Conservation (phyloP, 2,797 vertebrate genomes). For the Diplodus sargus region DNA sequence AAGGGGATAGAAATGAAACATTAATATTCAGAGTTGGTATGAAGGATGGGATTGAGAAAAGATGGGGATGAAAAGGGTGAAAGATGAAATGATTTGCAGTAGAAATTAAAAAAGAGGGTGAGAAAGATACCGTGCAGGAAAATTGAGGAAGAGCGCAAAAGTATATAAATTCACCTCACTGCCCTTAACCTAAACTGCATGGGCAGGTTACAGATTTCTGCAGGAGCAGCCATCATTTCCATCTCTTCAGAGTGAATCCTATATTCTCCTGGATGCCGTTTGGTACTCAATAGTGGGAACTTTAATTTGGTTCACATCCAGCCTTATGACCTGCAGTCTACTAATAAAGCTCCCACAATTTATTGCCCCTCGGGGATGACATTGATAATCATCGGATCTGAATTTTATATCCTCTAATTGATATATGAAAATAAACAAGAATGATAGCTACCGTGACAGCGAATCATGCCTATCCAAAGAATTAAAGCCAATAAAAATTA, state of each 20-base stretch:
- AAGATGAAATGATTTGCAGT: slow-evolving; percentile 63
- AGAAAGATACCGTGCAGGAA: slow-evolving; percentile 39
- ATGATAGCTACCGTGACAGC: slow-evolving; percentile 70
- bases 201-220: slow-evolving; percentile 23
- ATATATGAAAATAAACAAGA: slow-evolving; percentile 82
- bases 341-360: slow-evolving; percentile 62
- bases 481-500: slow-evolving; percentile 82
- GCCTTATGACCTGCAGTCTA: slow-evolving; percentile 51
- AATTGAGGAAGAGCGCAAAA: slow-evolving; percentile 46
- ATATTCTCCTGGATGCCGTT: slow-evolving; percentile 29
- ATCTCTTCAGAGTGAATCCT: slow-evolving; percentile 49
- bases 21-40: slow-evolving; percentile 65
- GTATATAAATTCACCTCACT: slow-evolving; percentile 64
- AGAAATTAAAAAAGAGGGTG: slow-evolving; percentile 44
- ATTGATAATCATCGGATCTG: slow-evolving; percentile 73
- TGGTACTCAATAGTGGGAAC: slow-evolving; percentile 34
- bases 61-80: slow-evolving; percentile 53
- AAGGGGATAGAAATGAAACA: slow-evolving; percentile 37
- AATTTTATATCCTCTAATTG: slow-evolving; percentile 80
- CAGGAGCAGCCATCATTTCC: slow-evolving; percentile 51
- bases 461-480: slow-evolving; percentile 77
- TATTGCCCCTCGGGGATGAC: slow-evolving; percentile 66
- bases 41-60: slow-evolving; percentile 48
- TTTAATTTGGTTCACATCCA: slow-evolving; percentile 60
- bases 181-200: slow-evolving; percentile 31